Evolutionary conservation across 2,888 invertebrate species (phyloP).

Genomic region (Heteropelma amictum): DNA sequence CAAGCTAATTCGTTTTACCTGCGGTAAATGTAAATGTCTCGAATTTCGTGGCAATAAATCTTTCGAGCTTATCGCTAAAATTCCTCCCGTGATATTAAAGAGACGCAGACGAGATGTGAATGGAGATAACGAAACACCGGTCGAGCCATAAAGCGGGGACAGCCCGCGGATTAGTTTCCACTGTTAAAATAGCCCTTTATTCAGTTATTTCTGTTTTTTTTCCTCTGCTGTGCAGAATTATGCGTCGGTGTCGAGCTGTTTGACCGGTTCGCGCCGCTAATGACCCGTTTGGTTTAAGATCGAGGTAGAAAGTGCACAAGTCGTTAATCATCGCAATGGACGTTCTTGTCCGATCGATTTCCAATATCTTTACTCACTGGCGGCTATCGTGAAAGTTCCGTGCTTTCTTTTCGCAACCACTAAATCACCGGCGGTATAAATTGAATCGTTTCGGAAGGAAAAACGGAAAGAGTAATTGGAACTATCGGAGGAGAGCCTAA

Average conservation of each 20-base stretch:
- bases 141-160: no score
- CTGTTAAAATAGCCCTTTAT: no score
- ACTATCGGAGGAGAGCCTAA: not conserved
- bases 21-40: no score
- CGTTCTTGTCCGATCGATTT: constrained; percentile 25
- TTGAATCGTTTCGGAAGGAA: not conserved
- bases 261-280: constrained; percentile 46
- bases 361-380: not conserved
- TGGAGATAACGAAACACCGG: not conserved
- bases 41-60: no score
- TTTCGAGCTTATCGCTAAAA: no score
- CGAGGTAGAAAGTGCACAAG: constrained; percentile 36
- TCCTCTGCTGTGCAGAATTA: not conserved
- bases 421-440: constrained; percentile 11
- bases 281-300: constrained; percentile 38
- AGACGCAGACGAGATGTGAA: no score
- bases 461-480: not conserved
- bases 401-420: constrained; percentile 35
- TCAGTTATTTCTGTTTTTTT: not conserved
- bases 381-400: constrained; percentile 36
- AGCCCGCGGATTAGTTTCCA: no score
- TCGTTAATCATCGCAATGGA: constrained; percentile 45
- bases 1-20: no score
- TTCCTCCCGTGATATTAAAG: no score
- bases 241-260: constrained; percentile 13